Conservation (phyloP, 2,797 vertebrate genomes). For the Eupleurogrammus muticus region DNA sequence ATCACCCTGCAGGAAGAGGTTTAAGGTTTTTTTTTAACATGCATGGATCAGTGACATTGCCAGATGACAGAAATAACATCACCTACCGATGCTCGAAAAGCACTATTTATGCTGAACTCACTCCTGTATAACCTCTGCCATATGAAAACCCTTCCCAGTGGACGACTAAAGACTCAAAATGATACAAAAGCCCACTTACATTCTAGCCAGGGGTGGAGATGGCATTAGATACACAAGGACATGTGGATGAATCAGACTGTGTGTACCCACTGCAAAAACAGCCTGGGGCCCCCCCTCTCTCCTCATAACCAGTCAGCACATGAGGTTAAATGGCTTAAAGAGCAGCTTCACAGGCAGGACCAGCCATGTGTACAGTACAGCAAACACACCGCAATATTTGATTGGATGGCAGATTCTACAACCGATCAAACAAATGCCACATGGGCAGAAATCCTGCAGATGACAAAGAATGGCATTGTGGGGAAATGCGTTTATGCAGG, state of each 20-base stretch:
- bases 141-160: not conserved
- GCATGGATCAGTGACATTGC: slow-evolving; percentile 6
- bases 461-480: slow-evolving; percentile 14
- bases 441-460: not conserved
- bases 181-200: slow-evolving; percentile 3
- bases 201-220: not conserved
- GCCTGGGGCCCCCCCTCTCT: slow-evolving; percentile 10
- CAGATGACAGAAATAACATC: not conserved
- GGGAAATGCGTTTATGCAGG: not conserved
- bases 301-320: not conserved
- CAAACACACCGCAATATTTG: not conserved
- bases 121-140: not conserved
- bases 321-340: slow-evolving; percentile 10
- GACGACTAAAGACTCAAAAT: slow-evolving; percentile 1
- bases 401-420: not conserved
- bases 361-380: not conserved
- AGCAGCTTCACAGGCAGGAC: not conserved
- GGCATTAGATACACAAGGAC: slow-evolving; percentile 54
- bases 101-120: not conserved
- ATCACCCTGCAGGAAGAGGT: slow-evolving; percentile 10
- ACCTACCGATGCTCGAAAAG: not conserved
- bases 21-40: not conserved
- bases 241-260: slow-evolving; percentile 40
- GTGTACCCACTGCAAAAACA: slow-evolving; percentile 30
- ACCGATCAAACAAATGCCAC: slow-evolving; percentile 11